phyloP scores from a whole-genome alignment of 2,888 invertebrate genomes.

The Mycalesis mineus region DNA sequence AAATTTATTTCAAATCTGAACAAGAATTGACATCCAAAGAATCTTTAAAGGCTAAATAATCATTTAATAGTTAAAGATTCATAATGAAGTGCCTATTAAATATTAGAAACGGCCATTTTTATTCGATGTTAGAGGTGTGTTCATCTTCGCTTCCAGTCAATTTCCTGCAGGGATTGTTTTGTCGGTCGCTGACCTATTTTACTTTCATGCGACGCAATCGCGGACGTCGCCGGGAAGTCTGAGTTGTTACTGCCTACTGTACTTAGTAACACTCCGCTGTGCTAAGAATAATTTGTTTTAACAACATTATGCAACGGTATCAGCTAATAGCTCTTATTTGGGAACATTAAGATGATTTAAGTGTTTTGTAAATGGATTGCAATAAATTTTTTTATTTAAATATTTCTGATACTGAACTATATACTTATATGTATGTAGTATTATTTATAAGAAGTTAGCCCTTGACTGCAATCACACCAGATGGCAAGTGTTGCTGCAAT shows the following conservation, averaged over 20 bases:
- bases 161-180: conserved; percentile 50
- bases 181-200: conserved; percentile 59
- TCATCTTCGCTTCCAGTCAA: conserved; percentile 42
- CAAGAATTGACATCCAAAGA: not conserved
- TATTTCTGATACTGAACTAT: too few species aligned
- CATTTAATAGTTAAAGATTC: not conserved
- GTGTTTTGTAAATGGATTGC: too few species aligned
- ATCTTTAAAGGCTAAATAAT: not conserved
- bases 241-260: conserved; percentile 25
- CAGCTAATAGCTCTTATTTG: not conserved
- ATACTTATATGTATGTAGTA: too few species aligned
- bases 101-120: not conserved
- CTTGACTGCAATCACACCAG: too few species aligned
- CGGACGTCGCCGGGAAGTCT: conserved; percentile 44
- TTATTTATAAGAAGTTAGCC: too few species aligned
- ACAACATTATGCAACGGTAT: not conserved
- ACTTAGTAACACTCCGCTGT: not conserved
- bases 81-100: not conserved
- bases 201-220: conserved; percentile 47
- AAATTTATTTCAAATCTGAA: not conserved
- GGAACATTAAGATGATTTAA: not conserved
- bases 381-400: too few species aligned
- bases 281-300: not conserved
- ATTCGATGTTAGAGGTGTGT: conserved; percentile 3
- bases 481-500: too few species aligned